Evolutionary conservation across 2,888 invertebrate genomes (phyloP).

Genomic region (Lottia gigantea): DNA sequence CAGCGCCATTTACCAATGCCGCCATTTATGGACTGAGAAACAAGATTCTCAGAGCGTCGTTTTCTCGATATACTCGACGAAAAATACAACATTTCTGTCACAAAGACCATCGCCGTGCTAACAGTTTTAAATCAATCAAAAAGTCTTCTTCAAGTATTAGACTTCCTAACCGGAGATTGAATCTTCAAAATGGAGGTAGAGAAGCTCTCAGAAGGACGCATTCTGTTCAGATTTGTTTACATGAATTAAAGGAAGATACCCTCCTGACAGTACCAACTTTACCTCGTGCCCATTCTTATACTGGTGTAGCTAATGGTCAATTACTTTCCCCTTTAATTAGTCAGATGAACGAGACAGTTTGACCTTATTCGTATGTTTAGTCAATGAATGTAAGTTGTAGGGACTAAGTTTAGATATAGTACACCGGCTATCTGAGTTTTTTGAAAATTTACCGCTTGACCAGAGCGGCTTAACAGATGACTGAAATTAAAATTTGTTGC

Average conservation of each 20-base stretch:
- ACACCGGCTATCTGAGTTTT: too few relatives aligned
- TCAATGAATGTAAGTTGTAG: too few relatives aligned
- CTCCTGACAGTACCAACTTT: slow-evolving; percentile 23
- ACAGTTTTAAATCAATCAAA: slow-evolving; percentile 31
- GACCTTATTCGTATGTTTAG: background rate
- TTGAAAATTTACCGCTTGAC: too few relatives aligned
- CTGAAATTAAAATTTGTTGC: too few relatives aligned
- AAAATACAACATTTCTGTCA: slow-evolving; percentile 49
- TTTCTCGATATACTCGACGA: slow-evolving; percentile 47
- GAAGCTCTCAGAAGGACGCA: slow-evolving; percentile 20
- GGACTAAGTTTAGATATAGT: too few relatives aligned
- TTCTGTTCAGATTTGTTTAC: slow-evolving; percentile 24
- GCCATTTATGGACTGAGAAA: slow-evolving; percentile 58
- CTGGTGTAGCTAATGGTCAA: slow-evolving; percentile 29
- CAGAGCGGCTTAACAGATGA: too few relatives aligned
- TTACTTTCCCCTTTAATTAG: background rate
- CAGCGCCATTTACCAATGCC: slow-evolving; percentile 56
- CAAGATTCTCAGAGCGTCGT: slow-evolving; percentile 54
- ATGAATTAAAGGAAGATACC: slow-evolving; percentile 26
- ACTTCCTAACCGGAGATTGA: slow-evolving; percentile 25
- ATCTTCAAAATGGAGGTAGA: slow-evolving; percentile 15
- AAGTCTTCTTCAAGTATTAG: slow-evolving; percentile 37
- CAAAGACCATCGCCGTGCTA: slow-evolving; percentile 51
- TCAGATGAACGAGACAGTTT: background rate
- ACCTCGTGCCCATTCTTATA: slow-evolving; percentile 44